Percentiles rank a stretch among this genome's conserved stretches.
phyloP scores from a whole-genome alignment of 2,888 invertebrate species.

The Erebia ligea region DNA sequence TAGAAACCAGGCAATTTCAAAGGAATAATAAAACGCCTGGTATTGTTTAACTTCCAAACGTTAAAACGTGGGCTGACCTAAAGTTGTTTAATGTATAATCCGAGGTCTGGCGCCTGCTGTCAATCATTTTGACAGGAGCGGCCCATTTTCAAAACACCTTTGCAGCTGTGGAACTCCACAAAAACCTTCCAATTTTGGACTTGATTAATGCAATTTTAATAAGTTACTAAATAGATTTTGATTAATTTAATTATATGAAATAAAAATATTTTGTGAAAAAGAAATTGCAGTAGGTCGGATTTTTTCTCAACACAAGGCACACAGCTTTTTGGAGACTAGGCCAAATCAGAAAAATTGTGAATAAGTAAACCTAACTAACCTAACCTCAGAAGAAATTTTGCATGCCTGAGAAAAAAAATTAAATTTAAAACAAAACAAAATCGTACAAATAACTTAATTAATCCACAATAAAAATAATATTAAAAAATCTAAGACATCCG shows the following conservation, averaged over 20 bases:
- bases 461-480: not conserved
- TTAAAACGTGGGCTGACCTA: slow-evolving; percentile 12
- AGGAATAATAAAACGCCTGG: too few relatives aligned
- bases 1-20: too few relatives aligned
- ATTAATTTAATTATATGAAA: not conserved
- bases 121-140: slow-evolving; percentile 67
- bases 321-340: too few relatives aligned
- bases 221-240: not conserved
- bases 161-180: slow-evolving; percentile 9
- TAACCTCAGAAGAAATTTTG: too few relatives aligned
- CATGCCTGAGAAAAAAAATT: too few relatives aligned
- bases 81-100: slow-evolving; percentile 26
- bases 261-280: not conserved
- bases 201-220: slow-evolving; percentile 25
- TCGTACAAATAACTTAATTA: not conserved
- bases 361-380: too few relatives aligned
- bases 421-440: not conserved
- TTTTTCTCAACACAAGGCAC: too few relatives aligned
- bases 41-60: not conserved
- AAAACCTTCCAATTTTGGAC: slow-evolving; percentile 25
- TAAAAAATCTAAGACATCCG: not conserved
- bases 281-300: too few relatives aligned
- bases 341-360: too few relatives aligned
- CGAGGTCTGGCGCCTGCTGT: slow-evolving; percentile 60
- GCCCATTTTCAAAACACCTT: slow-evolving; percentile 57